Percentiles rank a stretch among this genome's conserved stretches.
These are phyloP conservation scores for Microchrysa polita DNA, from an alignment of 2,888 invertebrate genomes.

Conservation along the genomic window DNA sequence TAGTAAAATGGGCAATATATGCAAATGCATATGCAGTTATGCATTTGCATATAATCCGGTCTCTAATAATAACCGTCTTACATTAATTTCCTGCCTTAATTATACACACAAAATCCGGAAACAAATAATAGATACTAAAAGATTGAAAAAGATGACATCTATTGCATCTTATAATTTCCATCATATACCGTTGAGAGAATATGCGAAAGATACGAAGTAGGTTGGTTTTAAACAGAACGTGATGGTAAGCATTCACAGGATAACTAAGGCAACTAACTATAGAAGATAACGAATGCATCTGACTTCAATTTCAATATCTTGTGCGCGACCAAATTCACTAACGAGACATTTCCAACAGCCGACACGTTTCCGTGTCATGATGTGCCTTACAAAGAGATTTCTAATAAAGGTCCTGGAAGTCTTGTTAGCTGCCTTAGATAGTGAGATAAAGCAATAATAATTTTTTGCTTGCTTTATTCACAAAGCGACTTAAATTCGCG, in stretches of 20 bases:
- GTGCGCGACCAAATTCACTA: slow-evolving; percentile 20
- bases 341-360: slow-evolving; percentile 30
- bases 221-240: too few species aligned
- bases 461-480: too few species aligned
- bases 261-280: slow-evolving; percentile 10
- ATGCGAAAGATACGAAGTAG: too few species aligned
- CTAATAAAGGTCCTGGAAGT: background rate
- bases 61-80: too few species aligned
- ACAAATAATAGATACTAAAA: slow-evolving; percentile 18
- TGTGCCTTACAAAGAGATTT: background rate
- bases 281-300: background rate
- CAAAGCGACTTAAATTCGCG: too few species aligned
- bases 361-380: slow-evolving; percentile 22
- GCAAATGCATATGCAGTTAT: too few species aligned
- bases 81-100: slow-evolving; percentile 18
- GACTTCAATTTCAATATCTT: background rate
- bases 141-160: slow-evolving; percentile 22
- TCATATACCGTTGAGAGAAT: too few species aligned
- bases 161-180: slow-evolving; percentile 33
- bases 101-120: slow-evolving; percentile 22
- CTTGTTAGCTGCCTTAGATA: too few species aligned
- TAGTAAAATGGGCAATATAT: too few species aligned
- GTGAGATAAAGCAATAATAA: background rate
- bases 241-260: background rate
- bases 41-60: too few species aligned